Percentiles rank a stretch among this genome's conserved stretches.
phyloP scores from a whole-genome alignment of 2,797 vertebrate genomes.

The Gephyroberyx darwinii region DNA sequence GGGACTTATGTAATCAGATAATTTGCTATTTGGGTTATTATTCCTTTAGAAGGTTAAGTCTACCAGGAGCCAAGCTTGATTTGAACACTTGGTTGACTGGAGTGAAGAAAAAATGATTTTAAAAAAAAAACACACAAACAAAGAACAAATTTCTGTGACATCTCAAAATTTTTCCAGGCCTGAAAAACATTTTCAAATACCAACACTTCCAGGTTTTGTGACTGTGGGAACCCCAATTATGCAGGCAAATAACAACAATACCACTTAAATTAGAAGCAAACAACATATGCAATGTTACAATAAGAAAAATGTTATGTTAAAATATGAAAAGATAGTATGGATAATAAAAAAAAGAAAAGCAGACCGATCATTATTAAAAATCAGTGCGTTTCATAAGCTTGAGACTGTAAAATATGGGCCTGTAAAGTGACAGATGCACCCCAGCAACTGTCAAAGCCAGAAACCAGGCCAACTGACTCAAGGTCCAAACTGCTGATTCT shows the following conservation, averaged over 20 bases:
- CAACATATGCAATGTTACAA: too few species aligned
- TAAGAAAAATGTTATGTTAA: too few species aligned
- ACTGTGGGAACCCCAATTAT: background rate
- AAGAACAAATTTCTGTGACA: too few species aligned
- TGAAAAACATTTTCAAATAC: background rate
- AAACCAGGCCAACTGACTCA: background rate
- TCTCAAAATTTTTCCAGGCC: background rate
- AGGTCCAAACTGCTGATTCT: background rate
- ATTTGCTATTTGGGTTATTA: background rate
- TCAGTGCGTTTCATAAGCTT: background rate
- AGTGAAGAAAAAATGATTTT: too few species aligned
- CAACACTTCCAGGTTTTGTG: background rate
- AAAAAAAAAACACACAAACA: too few species aligned
- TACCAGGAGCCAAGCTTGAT: background rate
- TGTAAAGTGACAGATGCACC: background rate
- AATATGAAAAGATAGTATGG: too few species aligned
- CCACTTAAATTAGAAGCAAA: background rate
- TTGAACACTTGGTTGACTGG: background rate
- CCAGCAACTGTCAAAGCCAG: slow-evolving; percentile 3
- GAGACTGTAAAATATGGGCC: background rate
- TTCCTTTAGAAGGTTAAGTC: background rate
- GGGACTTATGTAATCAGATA: background rate
- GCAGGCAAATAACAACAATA: background rate
- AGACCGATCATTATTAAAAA: background rate
- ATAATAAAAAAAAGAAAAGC: background rate